Conservation (phyloP, 2,888 invertebrate genomes). For the Spialia ferax region DNA sequence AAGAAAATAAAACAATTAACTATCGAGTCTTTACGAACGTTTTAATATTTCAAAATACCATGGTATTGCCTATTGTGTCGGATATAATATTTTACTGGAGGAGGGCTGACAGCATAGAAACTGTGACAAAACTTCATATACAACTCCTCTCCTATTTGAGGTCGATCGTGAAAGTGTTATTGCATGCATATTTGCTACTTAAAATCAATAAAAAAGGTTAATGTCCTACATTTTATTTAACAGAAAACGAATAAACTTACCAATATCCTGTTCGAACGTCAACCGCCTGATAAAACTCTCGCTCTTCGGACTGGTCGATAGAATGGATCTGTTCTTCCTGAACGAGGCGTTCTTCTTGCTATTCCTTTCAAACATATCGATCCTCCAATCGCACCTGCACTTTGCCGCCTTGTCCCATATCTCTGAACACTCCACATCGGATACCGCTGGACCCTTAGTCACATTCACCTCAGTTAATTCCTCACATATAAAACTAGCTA, state of each 20-base stretch:
- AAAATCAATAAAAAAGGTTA: too few species aligned
- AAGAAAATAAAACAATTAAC: too few species aligned
- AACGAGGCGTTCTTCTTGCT: conserved; percentile 82
- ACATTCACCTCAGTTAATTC: conserved; percentile 68
- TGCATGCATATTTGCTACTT: too few species aligned
- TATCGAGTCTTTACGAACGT: too few species aligned
- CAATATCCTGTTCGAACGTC: conserved; percentile 79
- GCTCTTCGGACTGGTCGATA: conserved; percentile 77
- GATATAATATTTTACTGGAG: too few species aligned
- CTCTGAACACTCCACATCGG: conserved; percentile 85
- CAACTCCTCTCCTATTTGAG: too few species aligned
- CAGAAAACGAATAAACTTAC: conserved; percentile 60
- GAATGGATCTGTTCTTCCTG: conserved; percentile 81
- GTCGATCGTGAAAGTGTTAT: too few species aligned
- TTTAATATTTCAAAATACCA: too few species aligned
- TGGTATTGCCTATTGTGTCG: too few species aligned
- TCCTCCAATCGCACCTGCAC: conserved; percentile 89
- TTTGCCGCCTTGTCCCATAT: conserved; percentile 86
- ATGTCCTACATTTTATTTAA: not conserved
- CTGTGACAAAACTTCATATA: too few species aligned
- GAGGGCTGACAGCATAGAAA: too few species aligned
- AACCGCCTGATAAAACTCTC: conserved; percentile 74
- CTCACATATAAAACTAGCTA: conserved; percentile 76
- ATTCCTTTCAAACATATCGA: conserved; percentile 80
- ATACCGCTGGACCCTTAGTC: conserved; percentile 77